Evolutionary conservation across 2,888 invertebrate species (phyloP).

Genomic region (Boloria selene): DNA sequence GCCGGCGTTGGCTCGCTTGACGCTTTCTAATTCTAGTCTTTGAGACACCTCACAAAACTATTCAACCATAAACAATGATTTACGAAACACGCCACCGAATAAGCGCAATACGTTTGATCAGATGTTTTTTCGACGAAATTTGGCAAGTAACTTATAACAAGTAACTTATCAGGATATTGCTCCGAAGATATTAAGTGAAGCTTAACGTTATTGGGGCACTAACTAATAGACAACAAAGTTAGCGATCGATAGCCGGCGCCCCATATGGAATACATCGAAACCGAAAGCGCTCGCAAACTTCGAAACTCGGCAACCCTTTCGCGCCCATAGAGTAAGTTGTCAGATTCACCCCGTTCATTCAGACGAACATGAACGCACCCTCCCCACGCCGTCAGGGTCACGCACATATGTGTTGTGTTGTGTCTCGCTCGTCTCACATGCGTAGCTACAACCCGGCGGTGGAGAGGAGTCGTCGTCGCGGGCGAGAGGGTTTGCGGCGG

Average conservation of each 20-base stretch:
- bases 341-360: constrained; percentile 75
- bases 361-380: constrained; percentile 59
- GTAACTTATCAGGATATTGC: constrained; percentile 30
- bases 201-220: constrained; percentile 53
- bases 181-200: constrained; percentile 34
- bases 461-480: constrained; percentile 43
- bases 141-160: constrained; percentile 43
- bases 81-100: constrained; percentile 66
- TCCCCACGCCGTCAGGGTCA: constrained; percentile 64
- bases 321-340: constrained; percentile 66
- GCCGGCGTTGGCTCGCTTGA: constrained; percentile 63
- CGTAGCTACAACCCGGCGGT: constrained; percentile 56
- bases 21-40: constrained; percentile 78
- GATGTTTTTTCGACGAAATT: constrained; percentile 56
- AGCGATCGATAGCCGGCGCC: constrained; percentile 68
- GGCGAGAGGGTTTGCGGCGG: constrained; percentile 41
- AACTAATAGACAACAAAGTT: constrained; percentile 54
- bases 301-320: constrained; percentile 72
- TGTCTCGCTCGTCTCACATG: constrained; percentile 61
- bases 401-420: constrained; percentile 71
- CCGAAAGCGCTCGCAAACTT: constrained; percentile 72
- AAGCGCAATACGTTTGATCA: constrained; percentile 62
- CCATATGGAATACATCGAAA: constrained; percentile 75
- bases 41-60: constrained; percentile 70
- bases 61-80: constrained; percentile 78